Evolutionary conservation across 2,797 vertebrate genomes (phyloP).

Genomic region (Pangasius djambal): DNA sequence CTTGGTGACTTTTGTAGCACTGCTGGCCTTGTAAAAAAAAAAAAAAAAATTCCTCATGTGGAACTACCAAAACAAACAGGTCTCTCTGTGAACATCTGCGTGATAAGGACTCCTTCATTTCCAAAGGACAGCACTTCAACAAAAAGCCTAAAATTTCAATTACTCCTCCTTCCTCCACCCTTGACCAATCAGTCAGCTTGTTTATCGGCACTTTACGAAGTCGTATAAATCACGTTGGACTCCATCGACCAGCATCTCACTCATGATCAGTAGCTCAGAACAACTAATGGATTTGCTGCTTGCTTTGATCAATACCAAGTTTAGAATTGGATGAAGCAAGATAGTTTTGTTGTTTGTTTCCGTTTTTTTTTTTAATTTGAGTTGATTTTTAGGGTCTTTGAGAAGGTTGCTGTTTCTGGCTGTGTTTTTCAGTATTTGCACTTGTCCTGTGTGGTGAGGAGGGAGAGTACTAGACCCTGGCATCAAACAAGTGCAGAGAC

Average conservation of each 20-base stretch:
- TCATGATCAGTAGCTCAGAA: conserved; percentile 77
- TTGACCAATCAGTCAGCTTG: conserved; percentile 74
- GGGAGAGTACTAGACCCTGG: conserved; percentile 66
- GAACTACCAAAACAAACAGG: conserved; percentile 63
- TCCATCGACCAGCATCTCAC: conserved; percentile 74
- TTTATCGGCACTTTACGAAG: conserved; percentile 76
- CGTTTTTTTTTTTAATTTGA: conserved; percentile 37
- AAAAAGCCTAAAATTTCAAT: conserved; percentile 68
- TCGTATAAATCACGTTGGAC: conserved; percentile 77
- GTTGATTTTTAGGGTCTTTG: conserved; percentile 50
- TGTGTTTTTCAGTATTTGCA: conserved; percentile 62
- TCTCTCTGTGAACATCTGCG: conserved; percentile 66
- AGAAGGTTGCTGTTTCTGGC: not conserved
- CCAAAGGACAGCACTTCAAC: conserved; percentile 64
- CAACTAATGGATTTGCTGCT: conserved; percentile 81
- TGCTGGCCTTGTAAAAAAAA: conserved; percentile 9
- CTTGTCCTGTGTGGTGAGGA: conserved; percentile 73
- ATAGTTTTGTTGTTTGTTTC: conserved; percentile 62
- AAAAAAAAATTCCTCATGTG: conserved; percentile 48
- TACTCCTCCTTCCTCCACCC: conserved; percentile 65
- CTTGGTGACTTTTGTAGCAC: conserved; percentile 21
- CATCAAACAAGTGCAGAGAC: conserved; percentile 74
- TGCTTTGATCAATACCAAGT: conserved; percentile 80
- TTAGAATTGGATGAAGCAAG: not conserved
- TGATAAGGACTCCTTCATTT: conserved; percentile 65